These are phyloP conservation scores for Marronus borbonicus DNA, from an alignment of 2,888 invertebrate species.

Conservation along the genomic window DNA sequence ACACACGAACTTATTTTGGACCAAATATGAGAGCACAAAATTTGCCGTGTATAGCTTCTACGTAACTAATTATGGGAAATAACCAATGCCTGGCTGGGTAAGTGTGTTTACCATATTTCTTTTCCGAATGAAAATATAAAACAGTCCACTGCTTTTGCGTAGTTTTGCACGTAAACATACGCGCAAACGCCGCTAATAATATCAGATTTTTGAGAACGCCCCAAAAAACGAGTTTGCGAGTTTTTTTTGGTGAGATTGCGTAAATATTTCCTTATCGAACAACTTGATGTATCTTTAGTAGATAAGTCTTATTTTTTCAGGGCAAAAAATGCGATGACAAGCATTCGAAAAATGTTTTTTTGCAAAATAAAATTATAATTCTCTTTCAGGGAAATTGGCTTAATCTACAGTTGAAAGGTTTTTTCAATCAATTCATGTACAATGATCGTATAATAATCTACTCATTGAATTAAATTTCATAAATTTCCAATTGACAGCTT, in stretches of 20 bases:
- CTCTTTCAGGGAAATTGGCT: too few relatives aligned
- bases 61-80: constrained; percentile 47
- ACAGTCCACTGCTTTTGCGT: neutral
- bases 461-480: neutral
- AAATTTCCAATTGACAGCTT: neutral
- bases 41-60: constrained; percentile 33
- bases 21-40: constrained; percentile 46
- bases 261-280: too few relatives aligned
- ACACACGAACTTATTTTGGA: constrained; percentile 10
- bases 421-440: neutral
- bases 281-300: too few relatives aligned
- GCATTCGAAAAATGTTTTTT: too few relatives aligned
- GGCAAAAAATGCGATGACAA: too few relatives aligned
- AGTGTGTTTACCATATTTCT: constrained; percentile 28
- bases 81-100: constrained; percentile 45
- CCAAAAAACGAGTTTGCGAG: neutral
- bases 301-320: too few relatives aligned
- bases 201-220: neutral
- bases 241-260: too few relatives aligned
- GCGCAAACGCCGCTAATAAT: neutral
- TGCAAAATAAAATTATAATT: too few relatives aligned
- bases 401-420: too few relatives aligned
- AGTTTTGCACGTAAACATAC: neutral
- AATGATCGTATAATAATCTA: neutral
- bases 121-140: neutral